phyloP scores from a whole-genome alignment of 2,113 vertebrate species.

The Clarias magur region DNA sequence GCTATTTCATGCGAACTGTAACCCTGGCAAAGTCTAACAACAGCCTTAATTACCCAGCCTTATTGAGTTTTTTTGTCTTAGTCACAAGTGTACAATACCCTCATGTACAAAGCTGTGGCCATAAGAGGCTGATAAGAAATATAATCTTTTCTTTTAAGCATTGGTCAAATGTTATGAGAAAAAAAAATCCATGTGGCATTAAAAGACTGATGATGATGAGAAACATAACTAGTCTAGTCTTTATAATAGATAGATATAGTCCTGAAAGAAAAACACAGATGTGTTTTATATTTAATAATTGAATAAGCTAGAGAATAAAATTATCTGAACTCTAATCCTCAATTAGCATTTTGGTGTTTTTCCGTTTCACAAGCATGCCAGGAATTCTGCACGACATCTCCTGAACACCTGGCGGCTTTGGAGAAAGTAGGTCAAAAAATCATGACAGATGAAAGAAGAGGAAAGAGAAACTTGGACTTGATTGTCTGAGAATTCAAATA shows the following conservation, averaged over 20 bases:
- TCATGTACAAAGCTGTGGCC: not conserved
- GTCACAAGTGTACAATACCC: slow-evolving; percentile 21
- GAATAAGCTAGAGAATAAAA: not conserved
- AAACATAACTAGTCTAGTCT: not conserved
- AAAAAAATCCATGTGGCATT: not conserved
- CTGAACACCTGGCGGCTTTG: slow-evolving; percentile 1
- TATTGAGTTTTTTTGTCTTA: slow-evolving; percentile 26
- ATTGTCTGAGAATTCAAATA: not conserved
- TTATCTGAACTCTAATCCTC: not conserved
- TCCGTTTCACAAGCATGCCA: not conserved
- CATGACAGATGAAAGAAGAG: slow-evolving; percentile 11
- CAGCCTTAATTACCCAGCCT: slow-evolving; percentile 15
- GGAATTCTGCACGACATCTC: slow-evolving; percentile 8
- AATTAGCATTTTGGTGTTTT: not conserved
- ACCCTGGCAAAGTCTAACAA: slow-evolving; percentile 32
- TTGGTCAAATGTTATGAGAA: not conserved
- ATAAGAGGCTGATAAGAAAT: slow-evolving; percentile 1
- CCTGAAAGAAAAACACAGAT: not conserved
- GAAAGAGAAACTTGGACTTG: slow-evolving; percentile 21
- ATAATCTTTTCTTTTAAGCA: not conserved
- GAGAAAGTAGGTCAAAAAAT: slow-evolving; percentile 42
- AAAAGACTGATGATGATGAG: not conserved
- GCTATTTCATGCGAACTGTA: slow-evolving; percentile 5
- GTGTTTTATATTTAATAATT: not conserved
- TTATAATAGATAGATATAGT: not conserved